A percentile compares a stretch with the other conserved stretches of the same genome.
phyloP scores from a whole-genome alignment of 2,888 invertebrate species.

The Drosophila greeni region DNA sequence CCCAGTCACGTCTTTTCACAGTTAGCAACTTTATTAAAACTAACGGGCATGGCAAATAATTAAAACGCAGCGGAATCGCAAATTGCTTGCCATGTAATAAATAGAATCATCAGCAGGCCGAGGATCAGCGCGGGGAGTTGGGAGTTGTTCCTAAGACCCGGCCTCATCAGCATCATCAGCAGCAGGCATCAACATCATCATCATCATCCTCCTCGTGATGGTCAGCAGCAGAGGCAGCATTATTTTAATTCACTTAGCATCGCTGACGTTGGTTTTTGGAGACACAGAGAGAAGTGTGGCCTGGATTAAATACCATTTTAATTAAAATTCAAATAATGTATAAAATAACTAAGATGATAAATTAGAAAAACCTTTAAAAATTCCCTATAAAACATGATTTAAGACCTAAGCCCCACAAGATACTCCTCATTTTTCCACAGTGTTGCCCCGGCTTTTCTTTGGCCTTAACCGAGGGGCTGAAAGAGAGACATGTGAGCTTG shows the following conservation, averaged over 20 bases:
- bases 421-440: neutral
- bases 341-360: neutral
- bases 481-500: conserved; percentile 30
- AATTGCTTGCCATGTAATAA: conserved; percentile 67
- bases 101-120: conserved; percentile 63
- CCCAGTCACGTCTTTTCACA: conserved; percentile 70
- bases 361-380: neutral
- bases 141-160: conserved; percentile 1
- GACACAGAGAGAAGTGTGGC: conserved; percentile 2
- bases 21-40: conserved; percentile 73
- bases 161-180: conserved; percentile 33
- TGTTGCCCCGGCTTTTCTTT: conserved; percentile 18
- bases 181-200: conserved; percentile 22
- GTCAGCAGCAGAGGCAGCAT: conserved; percentile 42
- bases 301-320: neutral
- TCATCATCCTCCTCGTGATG: conserved; percentile 17
- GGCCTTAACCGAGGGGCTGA: conserved; percentile 15
- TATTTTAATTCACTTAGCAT: conserved; percentile 69
- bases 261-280: conserved; percentile 51
- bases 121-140: conserved; percentile 21
- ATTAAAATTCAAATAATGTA: neutral
- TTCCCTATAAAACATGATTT: neutral
- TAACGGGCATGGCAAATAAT: conserved; percentile 68
- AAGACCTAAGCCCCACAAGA: neutral
- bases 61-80: conserved; percentile 65